Base-by-base conservation (phyloP, 2,888 invertebrate species). In the Trichogramma evanescens region DNA sequence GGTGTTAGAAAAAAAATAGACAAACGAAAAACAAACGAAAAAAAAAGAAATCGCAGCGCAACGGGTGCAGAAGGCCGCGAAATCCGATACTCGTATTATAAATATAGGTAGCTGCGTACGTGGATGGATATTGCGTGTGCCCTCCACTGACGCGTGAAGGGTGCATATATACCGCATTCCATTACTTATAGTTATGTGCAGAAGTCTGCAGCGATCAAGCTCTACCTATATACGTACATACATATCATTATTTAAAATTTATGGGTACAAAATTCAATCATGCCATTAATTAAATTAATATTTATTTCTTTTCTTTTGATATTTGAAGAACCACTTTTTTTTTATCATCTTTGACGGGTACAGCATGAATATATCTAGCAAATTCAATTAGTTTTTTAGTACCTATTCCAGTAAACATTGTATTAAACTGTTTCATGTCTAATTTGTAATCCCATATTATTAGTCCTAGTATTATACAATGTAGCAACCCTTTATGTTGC, bases 401-500 rank as follows among this genome's bases (percentile, higher is more conserved):
- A 41, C 75, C 68, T 0, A 67, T 60, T n/a, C 71, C 67, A 26
- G 45, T 66, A 6, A 75, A 61, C 43, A 70, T 62, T 3, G 69
- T 66, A 8, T 69, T 59, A 54, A 77, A 75, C 5, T 67, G 48
- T 62, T 76, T 74, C 39, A 76, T 50, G 55, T 77, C 68, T 4
- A 77, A 61, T 5, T 55, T 61, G 52, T 66, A 78, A 56, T 76
- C 68, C 10, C 64, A 69, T 59, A 74, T 65, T 9, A 69, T 68
- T 7, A 78, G 42, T 9, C 66, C 69, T 26, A 78, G 54, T 50
- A 78, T 70, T 51, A 78, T 67, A 41, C 73, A 73, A 44, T 77
- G 74, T 7, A 74, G 59, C 39, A 75, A 62, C 45, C 69, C 76
- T 67, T 76, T 77, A 49, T 77, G 75, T 57, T 66, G 70, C 61